Conservation (phyloP, 2,888 invertebrate genomes). For the Stegophylla sp. region DNA sequence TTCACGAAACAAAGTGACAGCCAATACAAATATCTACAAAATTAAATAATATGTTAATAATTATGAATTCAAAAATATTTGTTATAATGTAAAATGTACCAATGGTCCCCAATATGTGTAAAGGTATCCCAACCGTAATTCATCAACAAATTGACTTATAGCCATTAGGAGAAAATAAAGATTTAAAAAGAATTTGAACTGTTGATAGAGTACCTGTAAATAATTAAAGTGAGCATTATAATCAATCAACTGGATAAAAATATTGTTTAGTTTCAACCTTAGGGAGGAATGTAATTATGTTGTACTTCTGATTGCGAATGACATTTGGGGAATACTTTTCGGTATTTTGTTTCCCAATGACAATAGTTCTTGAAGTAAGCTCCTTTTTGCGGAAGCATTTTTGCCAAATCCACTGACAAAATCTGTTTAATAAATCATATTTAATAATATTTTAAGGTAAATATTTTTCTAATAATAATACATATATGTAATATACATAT, state of each 20-base stretch:
- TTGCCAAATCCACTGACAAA: conserved; percentile 78
- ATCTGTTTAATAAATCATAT: conserved; percentile 69
- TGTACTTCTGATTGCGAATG: conserved; percentile 98
- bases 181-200: conserved; percentile 98
- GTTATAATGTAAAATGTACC: conserved; percentile 66
- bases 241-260: not conserved
- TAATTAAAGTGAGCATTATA: conserved; percentile 58
- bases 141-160: conserved; percentile 95
- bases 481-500: not conserved
- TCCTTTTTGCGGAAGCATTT: conserved; percentile 78
- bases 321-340: conserved; percentile 93
- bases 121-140: conserved; percentile 93
- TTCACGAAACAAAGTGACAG: conserved; percentile 94
- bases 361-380: conserved; percentile 77
- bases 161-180: conserved; percentile 98
- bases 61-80: not conserved
- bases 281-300: conserved; percentile 86
- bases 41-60: conserved; percentile 33
- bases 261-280: conserved; percentile 65
- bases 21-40: conserved; percentile 84
- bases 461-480: too few species aligned
- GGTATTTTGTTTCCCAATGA: conserved; percentile 76
- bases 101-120: conserved; percentile 99
- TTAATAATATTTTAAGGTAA: conserved; percentile 11
- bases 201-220: conserved; percentile 88